Percentiles rank a stretch among this genome's conserved stretches.
These are phyloP conservation scores for Hirundo rustica DNA, from an alignment of 2,797 vertebrate species.

Conservation along the genomic window DNA sequence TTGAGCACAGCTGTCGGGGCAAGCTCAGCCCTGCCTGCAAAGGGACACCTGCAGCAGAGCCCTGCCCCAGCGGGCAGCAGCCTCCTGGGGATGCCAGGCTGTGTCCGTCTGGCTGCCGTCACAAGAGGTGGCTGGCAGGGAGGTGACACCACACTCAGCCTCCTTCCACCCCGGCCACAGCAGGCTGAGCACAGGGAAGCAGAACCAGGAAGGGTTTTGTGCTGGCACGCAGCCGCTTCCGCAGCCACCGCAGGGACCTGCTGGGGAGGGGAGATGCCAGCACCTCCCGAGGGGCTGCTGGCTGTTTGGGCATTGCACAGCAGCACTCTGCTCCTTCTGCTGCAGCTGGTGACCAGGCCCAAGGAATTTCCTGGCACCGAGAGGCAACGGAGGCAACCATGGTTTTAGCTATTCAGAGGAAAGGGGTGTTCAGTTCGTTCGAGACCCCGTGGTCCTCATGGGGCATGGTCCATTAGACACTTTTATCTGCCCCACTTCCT, in stretches of 20 bases:
- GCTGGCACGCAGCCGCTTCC: background rate
- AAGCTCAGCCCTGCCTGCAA: background rate
- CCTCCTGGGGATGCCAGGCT: rapidly evolving
- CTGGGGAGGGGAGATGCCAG: background rate
- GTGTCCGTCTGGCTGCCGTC: rapidly evolving
- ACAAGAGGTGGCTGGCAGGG: rapidly evolving
- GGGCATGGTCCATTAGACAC: background rate
- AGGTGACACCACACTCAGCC: background rate
- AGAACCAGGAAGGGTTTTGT: background rate
- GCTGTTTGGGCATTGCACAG: background rate
- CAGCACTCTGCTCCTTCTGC: background rate
- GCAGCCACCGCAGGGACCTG: background rate
- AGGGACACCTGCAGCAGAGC: background rate
- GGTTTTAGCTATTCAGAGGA: background rate
- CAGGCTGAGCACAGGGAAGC: background rate
- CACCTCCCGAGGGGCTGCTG: rapidly evolving
- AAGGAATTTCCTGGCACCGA: background rate
- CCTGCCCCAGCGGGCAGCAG: background rate
- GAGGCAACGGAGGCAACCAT: background rate
- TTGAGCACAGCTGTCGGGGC: rapidly evolving
- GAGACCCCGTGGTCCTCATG: background rate
- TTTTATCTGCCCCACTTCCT: background rate
- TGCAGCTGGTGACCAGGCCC: background rate
- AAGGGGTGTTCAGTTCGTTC: background rate
- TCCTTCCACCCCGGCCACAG: background rate